Percentiles rank a stretch among this genome's conserved stretches.
Conservation (phyloP, 64 coral and sea anemone species). For the Orbicella faveolata region DNA sequence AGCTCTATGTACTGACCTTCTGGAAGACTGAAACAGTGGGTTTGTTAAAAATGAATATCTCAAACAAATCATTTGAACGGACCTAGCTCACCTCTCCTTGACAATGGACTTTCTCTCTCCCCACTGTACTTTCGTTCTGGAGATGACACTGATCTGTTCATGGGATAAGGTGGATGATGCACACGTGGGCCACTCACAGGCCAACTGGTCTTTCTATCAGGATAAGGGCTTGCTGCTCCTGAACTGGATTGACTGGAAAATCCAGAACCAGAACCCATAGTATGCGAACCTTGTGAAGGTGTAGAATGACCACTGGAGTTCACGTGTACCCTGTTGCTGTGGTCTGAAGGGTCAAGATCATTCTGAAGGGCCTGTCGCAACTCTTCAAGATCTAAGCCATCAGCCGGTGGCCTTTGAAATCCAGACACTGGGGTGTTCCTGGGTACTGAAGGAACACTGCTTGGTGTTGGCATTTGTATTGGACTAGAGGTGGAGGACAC, state of each 20-base stretch:
- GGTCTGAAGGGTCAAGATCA: conserved; percentile 24
- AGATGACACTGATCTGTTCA: conserved; percentile 35
- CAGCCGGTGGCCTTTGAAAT: neutral
- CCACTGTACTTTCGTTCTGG: conserved; percentile 28
- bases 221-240: conserved; percentile 5
- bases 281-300: conserved; percentile 6
- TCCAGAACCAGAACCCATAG: neutral
- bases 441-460: conserved; percentile 9
- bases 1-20: no score
- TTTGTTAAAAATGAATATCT: no score
- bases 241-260: conserved; percentile 31
- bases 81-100: conserved; percentile 19
- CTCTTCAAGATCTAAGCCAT: conserved; percentile 29
- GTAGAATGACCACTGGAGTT: conserved; percentile 26
- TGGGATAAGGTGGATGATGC: neutral
- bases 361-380: conserved; percentile 21
- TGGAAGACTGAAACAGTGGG: no score
- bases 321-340: neutral
- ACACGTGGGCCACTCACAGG: neutral
- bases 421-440: conserved; percentile 28
- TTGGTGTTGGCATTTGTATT: conserved; percentile 22
- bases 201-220: conserved; percentile 36
- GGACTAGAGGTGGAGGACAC: neutral
- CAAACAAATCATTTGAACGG: neutral
- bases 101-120: neutral